These are phyloP conservation scores for Brienomyrus longianalis DNA, from an alignment of 2,113 vertebrate species.

Conservation along the genomic window DNA sequence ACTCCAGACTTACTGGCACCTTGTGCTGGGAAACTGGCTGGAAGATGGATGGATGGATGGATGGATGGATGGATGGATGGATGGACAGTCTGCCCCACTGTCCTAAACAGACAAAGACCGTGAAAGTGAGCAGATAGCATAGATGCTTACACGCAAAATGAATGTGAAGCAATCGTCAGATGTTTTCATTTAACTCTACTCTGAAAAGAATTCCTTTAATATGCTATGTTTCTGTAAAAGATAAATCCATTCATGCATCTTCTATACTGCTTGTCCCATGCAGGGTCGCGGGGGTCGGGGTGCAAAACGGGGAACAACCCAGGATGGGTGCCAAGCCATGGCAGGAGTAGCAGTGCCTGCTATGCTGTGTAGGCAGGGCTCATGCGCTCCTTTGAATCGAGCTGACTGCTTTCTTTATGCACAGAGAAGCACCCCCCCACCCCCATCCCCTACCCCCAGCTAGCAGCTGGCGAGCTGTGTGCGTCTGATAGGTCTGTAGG, in stretches of 20 bases:
- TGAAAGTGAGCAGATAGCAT: background rate
- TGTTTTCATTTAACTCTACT: background rate
- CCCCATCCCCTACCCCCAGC: background rate
- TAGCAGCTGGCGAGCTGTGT: background rate
- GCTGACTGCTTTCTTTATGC: background rate
- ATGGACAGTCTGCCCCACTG: background rate
- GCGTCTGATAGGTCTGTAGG: background rate
- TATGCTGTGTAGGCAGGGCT: background rate
- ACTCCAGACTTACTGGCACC: background rate
- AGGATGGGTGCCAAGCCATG: background rate
- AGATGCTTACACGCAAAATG: background rate
- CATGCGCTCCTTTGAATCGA: background rate
- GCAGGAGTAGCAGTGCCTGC: background rate
- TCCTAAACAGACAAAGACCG: background rate
- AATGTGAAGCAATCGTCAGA: background rate
- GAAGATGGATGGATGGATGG: background rate
- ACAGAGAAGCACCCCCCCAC: background rate
- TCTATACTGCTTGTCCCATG: background rate
- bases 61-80: background rate
- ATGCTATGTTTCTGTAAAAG: background rate
- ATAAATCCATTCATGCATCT: background rate
- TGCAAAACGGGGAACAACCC: background rate
- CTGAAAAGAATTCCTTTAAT: background rate
- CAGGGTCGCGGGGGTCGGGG: background rate
- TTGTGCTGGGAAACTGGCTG: background rate